These are phyloP conservation scores for Eupithecia exiguata DNA, from an alignment of 2,888 invertebrate genomes.

Conservation along the genomic window DNA sequence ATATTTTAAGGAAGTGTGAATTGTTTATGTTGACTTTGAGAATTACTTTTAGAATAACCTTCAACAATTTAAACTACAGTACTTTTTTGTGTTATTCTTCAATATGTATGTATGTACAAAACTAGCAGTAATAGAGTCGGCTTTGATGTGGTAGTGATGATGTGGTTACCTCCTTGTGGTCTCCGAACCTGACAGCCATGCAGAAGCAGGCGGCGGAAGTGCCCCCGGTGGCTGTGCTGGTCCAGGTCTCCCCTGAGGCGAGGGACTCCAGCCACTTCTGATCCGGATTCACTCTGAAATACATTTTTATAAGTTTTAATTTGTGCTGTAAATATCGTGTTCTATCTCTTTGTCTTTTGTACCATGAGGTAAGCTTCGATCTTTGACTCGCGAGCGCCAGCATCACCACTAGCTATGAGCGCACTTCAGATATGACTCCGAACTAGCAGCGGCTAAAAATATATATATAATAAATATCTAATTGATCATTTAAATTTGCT, in stretches of 20 bases:
- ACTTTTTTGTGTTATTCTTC: no score
- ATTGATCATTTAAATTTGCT: not conserved
- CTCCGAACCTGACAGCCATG: conserved; percentile 76
- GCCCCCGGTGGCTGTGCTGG: conserved; percentile 69
- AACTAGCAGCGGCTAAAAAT: no score
- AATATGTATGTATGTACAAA: not conserved
- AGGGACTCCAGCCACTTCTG: conserved; percentile 61
- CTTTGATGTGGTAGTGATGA: not conserved
- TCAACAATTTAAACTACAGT: no score
- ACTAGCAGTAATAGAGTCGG: not conserved
- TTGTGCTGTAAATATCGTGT: not conserved
- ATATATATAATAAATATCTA: not conserved
- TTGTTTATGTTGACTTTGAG: no score
- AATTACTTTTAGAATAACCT: no score
- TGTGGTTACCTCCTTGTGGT: conserved; percentile 65
- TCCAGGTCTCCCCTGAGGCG: conserved; percentile 69
- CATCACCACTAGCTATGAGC: not conserved
- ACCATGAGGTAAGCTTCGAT: not conserved
- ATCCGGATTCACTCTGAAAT: not conserved
- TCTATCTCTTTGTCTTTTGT: not conserved
- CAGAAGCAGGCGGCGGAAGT: conserved; percentile 72
- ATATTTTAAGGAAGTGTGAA: no score
- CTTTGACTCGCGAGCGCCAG: not conserved
- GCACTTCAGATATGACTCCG: not conserved
- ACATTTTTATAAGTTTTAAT: not conserved